These are phyloP conservation scores for Datnioides undecimradiatus DNA, from an alignment of 2,113 vertebrate genomes.

Conservation along the genomic window DNA sequence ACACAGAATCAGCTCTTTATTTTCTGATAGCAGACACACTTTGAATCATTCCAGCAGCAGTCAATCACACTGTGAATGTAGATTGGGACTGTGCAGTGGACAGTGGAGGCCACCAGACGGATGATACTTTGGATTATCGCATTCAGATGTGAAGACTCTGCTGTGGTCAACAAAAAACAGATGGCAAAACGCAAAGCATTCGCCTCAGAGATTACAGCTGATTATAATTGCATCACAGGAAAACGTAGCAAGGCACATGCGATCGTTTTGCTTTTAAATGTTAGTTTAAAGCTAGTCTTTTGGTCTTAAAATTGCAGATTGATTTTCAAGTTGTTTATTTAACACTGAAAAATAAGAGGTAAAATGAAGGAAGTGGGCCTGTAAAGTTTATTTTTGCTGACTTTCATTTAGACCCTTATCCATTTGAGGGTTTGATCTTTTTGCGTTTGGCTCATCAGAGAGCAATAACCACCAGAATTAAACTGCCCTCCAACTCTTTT, in stretches of 20 bases:
- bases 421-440: neutral
- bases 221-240: neutral
- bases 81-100: neutral
- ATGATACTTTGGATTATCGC: neutral
- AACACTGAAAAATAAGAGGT: neutral
- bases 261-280: neutral
- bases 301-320: neutral
- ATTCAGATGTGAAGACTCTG: neutral
- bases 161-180: neutral
- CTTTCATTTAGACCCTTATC: neutral
- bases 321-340: neutral
- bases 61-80: neutral
- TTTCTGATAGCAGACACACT: no score
- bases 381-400: neutral
- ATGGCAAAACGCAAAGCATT: neutral
- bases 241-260: neutral
- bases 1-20: no score
- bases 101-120: neutral
- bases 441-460: neutral
- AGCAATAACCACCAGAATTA: conserved; percentile 8
- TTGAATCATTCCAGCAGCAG: no score
- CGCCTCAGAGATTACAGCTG: neutral
- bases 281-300: neutral
- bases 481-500: neutral
- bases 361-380: neutral